Evolutionary conservation across 1,140 invertebrate genomes (phyloP).

Genomic region (Neotoxoptera formosana): DNA sequence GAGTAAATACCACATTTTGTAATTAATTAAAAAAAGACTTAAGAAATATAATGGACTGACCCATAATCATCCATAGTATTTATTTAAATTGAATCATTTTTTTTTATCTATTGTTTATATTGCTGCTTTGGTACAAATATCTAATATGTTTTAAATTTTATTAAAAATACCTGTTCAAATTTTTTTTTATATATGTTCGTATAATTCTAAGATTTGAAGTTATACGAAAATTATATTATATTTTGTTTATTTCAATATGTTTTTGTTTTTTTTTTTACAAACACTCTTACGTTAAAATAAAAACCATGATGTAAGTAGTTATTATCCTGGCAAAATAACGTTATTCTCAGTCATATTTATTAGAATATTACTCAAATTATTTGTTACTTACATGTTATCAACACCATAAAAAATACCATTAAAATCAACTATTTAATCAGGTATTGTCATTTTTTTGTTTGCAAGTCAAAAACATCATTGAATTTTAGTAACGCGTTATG

Average conservation of each 20-base stretch:
- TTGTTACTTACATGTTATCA: not conserved
- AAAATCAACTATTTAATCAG: not conserved
- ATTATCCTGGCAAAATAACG: not conserved
- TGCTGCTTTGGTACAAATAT: not conserved
- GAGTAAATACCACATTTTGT: not conserved
- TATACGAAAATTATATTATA: not conserved
- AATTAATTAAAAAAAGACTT: not conserved
- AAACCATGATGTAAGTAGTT: not conserved
- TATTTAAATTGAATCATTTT: not conserved
- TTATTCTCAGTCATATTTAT: not conserved
- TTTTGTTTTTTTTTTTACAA: not conserved
- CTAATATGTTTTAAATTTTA: not conserved
- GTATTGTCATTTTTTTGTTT: no score
- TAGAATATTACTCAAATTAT: not conserved
- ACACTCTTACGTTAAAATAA: not conserved
- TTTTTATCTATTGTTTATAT: not conserved
- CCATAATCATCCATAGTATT: not conserved
- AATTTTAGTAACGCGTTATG: no score
- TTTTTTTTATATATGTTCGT: not conserved
- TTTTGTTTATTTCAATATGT: not conserved
- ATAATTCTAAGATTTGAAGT: not conserved
- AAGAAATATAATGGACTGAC: not conserved
- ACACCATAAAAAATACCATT: not conserved
- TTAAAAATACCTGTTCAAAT: not conserved
- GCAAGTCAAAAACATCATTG: no score